A percentile compares a stretch with the other conserved stretches of the same genome.
Conservation (phyloP, 2,888 invertebrate genomes). For the Charanyca ferruginea region DNA sequence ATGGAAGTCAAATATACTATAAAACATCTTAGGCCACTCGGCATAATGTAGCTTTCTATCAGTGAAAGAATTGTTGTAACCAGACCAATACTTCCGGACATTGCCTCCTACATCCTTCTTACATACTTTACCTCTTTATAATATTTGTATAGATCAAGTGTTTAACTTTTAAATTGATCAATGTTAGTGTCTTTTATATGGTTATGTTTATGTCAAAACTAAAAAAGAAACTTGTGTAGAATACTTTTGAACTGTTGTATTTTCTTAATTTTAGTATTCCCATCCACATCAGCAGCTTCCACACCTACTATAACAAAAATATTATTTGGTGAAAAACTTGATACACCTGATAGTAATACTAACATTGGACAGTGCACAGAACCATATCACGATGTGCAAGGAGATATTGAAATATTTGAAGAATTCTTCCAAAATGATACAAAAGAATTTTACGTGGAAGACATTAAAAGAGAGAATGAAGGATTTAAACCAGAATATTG, state of each 20-base stretch:
- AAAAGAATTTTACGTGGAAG: conserved; percentile 33
- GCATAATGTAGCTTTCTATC: too few species aligned
- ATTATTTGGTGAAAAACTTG: conserved; percentile 77
- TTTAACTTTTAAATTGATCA: too few species aligned
- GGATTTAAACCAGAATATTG: conserved; percentile 9
- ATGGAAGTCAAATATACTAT: too few species aligned
- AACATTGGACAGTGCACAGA: conserved; percentile 60
- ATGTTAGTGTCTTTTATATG: too few species aligned
- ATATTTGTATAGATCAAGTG: too few species aligned
- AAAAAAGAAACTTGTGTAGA: not conserved
- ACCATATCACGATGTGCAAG: conserved; percentile 58
- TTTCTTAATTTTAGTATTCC: conserved; percentile 49
- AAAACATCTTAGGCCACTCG: too few species aligned
- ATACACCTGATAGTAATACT: conserved; percentile 49
- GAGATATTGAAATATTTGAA: conserved; percentile 71
- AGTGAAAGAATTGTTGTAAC: too few species aligned
- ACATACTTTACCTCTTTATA: too few species aligned
- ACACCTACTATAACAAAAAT: conserved; percentile 84
- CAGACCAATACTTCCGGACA: too few species aligned
- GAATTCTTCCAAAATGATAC: conserved; percentile 70
- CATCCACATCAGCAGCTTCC: conserved; percentile 69
- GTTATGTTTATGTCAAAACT: too few species aligned
- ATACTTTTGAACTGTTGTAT: not conserved
- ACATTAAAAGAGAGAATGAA: conserved; percentile 36
- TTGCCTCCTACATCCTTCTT: too few species aligned